Evolutionary conservation across 2,888 invertebrate species (phyloP).

Genomic region (Apocheima hispidaria): DNA sequence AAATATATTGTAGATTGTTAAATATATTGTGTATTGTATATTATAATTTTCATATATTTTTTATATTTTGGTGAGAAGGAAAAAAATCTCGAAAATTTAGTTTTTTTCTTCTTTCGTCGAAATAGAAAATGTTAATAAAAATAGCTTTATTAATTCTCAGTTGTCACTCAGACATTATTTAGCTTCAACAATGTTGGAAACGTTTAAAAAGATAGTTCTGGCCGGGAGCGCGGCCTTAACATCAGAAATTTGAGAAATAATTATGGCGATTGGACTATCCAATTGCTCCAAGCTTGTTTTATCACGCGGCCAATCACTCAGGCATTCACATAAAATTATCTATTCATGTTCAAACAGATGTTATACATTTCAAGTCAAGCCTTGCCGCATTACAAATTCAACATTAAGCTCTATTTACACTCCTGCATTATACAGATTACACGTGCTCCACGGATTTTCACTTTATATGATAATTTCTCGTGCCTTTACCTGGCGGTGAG

Average conservation of each 20-base stretch:
- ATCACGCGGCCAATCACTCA: background rate
- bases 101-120: too few relatives aligned
- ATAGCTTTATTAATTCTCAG: too few relatives aligned
- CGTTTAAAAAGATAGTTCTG: too few relatives aligned
- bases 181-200: too few relatives aligned
- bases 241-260: background rate
- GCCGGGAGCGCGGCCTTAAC: background rate
- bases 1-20: too few relatives aligned
- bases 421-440: constrained; percentile 52
- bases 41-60: too few relatives aligned
- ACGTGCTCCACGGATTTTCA: constrained; percentile 55
- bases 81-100: too few relatives aligned
- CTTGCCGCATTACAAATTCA: constrained; percentile 29
- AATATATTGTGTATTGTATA: too few relatives aligned
- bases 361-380: constrained; percentile 23
- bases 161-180: too few relatives aligned
- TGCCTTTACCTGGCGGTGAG: constrained; percentile 27
- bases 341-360: constrained; percentile 21
- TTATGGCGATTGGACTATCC: background rate
- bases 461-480: constrained; percentile 61
- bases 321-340: constrained; percentile 1
- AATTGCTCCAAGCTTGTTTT: background rate
- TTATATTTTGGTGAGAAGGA: too few relatives aligned
- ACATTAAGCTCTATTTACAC: constrained; percentile 33
- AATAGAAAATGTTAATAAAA: too few relatives aligned